A percentile compares a stretch with the other conserved stretches of the same genome.
phyloP scores from a whole-genome alignment of 2,888 invertebrate species.

The Philaethria dido region DNA sequence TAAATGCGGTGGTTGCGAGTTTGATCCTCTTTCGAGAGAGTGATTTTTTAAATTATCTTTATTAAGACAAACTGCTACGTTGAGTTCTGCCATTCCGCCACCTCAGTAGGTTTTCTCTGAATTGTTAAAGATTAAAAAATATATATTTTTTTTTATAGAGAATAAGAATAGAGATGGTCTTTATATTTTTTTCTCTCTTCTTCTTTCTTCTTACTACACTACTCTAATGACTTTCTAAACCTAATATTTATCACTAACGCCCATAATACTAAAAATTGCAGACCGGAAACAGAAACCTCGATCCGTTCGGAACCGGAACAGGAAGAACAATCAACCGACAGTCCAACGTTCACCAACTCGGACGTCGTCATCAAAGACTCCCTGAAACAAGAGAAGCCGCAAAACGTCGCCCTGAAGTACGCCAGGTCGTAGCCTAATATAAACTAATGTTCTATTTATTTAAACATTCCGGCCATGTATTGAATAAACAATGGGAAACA shows the following conservation, averaged over 20 bases:
- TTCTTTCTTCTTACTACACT: too few species aligned
- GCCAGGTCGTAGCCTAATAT: conserved; percentile 65
- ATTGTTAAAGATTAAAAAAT: too few species aligned
- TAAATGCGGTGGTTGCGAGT: too few species aligned
- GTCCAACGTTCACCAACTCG: conserved; percentile 53
- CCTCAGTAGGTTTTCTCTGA: too few species aligned
- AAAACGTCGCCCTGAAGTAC: conserved; percentile 68
- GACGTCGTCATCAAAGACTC: conserved; percentile 70
- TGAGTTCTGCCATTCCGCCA: too few species aligned
- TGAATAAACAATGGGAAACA: neutral
- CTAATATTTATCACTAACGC: neutral
- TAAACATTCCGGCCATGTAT: conserved; percentile 11
- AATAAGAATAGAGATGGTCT: too few species aligned
- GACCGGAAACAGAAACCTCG: conserved; percentile 51
- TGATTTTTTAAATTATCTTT: too few species aligned
- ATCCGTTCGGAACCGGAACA: conserved; percentile 57
- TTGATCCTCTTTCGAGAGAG: too few species aligned
- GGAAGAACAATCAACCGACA: conserved; percentile 48
- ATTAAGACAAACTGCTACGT: too few species aligned
- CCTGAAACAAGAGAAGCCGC: conserved; percentile 71
- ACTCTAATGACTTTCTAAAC: too few species aligned
- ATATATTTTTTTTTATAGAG: too few species aligned
- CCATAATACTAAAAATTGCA: conserved; percentile 33
- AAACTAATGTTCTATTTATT: neutral
- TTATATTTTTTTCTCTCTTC: too few species aligned